phyloP scores from a whole-genome alignment of 2,113 vertebrate species.

The Emberiza fucata region DNA sequence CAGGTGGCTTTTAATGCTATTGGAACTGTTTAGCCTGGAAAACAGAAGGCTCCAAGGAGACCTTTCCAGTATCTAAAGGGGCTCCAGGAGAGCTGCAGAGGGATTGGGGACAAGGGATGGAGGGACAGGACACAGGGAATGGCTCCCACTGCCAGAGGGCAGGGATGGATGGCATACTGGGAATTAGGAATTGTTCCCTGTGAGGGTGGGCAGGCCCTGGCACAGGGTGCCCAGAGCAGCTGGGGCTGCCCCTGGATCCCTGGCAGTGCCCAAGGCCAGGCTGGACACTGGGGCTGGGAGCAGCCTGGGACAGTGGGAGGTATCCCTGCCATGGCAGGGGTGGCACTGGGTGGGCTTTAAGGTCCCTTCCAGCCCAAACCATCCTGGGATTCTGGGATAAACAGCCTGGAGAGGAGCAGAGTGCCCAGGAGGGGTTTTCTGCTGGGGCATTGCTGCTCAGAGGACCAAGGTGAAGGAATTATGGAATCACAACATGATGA shows the following conservation, averaged over 20 bases:
- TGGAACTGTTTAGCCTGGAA: not conserved
- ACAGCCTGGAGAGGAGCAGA: not conserved
- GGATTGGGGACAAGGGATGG: not conserved
- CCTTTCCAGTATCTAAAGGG: rapidly evolving
- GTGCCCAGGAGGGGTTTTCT: not conserved
- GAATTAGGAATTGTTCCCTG: not conserved
- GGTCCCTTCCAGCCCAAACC: not conserved
- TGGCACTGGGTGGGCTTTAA: rapidly evolving
- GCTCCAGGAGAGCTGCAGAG: not conserved
- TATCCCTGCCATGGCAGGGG: not conserved
- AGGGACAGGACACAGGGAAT: not conserved
- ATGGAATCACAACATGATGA: not conserved
- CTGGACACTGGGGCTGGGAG: not conserved
- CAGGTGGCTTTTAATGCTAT: not conserved
- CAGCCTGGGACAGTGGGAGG: not conserved
- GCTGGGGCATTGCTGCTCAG: not conserved
- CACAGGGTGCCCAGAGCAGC: not conserved
- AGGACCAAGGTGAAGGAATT: not conserved
- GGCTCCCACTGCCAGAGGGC: not conserved
- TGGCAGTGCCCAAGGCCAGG: not conserved
- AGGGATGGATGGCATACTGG: not conserved
- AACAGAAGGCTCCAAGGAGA: not conserved
- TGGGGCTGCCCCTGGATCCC: not conserved
- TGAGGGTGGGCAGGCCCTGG: not conserved
- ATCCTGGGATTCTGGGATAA: not conserved